Evolutionary conservation across 2,888 invertebrate genomes (phyloP), one percentile per base, ranked within the genome.

Genomic region (Heliconius ismenius): DNA sequence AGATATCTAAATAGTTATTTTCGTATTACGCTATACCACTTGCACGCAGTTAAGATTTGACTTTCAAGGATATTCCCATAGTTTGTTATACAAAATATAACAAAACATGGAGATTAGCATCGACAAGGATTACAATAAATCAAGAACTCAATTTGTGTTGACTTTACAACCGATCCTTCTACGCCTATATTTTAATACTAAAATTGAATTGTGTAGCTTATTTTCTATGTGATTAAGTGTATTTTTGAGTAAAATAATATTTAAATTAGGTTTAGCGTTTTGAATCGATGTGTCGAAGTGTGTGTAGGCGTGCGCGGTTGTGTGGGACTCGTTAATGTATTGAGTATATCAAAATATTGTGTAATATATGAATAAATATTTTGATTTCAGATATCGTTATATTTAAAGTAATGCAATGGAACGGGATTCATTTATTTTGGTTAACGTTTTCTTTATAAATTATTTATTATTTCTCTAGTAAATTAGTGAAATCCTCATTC

Each of bases 311-410:
- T 81, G 78, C 81, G 80, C 80, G 73, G 62, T 73, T 68, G 82
- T 79, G 83, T 83, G 80, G 83, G 83, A 78, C 78, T 79, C 81
- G 79, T 69, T 81, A 81, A 80, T 79, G 78, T 73, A 77, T 77
- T 73, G 81, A 80, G 75, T 79, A 75, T 70, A 82, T 81, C 78
- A 76, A 76, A 79, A 76, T 75, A 81, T 82, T 81, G 79, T 72
- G 81, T 78, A 82, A 82, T 78, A 77, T 74, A 81, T 79, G 78
- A 76, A 76, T 74, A 78, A 67, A 67, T 67, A 67, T 67, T 67
- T 18, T 43, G 67, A 39, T 65, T n/a, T 18, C 49, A 65, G 65
- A 65, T 65, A 65, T 65, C 65, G 24, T 36, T 65, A 65, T 2
- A 24, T 24, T 36, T 65, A 26, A 65, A 65, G 65, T 65, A 39